Conservation (phyloP, 2,797 vertebrate genomes). For the Protosalanx chinensis region DNA sequence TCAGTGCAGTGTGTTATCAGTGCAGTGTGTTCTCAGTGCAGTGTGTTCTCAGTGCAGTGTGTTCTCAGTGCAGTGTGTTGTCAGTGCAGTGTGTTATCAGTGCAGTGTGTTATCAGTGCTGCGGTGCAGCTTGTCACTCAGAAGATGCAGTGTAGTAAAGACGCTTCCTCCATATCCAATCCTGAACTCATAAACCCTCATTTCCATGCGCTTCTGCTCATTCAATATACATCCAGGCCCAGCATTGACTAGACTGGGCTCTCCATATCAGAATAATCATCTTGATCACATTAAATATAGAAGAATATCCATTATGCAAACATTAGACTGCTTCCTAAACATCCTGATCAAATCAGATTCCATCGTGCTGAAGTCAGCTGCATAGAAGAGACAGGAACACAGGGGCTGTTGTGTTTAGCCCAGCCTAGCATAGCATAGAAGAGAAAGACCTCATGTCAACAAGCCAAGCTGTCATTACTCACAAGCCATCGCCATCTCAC, state of each 20-base stretch:
- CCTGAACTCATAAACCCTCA: constrained; percentile 61
- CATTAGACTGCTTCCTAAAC: constrained; percentile 29
- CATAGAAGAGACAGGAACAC: constrained; percentile 20
- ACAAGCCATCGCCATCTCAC: constrained; percentile 58
- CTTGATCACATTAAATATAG: constrained; percentile 44
- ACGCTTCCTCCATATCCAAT: constrained; percentile 49
- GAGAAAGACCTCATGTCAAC: constrained; percentile 63
- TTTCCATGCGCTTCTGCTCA: constrained; percentile 36
- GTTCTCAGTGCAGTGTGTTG: constrained; percentile 30
- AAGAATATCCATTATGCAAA: constrained; percentile 33
- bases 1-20: no score
- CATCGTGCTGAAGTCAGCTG: constrained; percentile 29
- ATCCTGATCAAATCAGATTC: constrained; percentile 14
- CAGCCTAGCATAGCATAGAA: constrained; percentile 51
- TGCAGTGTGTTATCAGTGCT: constrained; percentile 28
- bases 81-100: constrained; percentile 51
- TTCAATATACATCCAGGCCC: constrained; percentile 43
- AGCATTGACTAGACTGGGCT: constrained; percentile 43
- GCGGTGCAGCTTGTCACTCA: constrained; percentile 42
- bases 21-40: constrained; percentile 34
- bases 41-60: constrained; percentile 42
- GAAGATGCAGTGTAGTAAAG: constrained; percentile 36
- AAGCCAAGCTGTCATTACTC: constrained; percentile 69
- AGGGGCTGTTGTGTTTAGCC: constrained; percentile 45
- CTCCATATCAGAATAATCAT: constrained; percentile 39